phyloP scores from a whole-genome alignment of 2,888 invertebrate species.

The Pogonocherus hispidulus region DNA sequence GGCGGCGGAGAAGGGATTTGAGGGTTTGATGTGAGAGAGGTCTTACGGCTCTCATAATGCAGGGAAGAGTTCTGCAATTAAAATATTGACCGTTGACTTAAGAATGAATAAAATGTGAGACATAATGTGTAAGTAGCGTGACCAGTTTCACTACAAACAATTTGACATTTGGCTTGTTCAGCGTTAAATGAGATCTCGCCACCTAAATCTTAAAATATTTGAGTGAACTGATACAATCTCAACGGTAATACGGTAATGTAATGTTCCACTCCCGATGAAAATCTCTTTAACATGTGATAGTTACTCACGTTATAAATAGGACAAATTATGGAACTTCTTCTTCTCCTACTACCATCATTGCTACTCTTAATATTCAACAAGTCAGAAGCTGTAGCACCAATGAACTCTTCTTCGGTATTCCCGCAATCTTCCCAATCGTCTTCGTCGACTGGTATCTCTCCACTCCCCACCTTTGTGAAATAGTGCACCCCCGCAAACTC shows the following conservation, averaged over 20 bases:
- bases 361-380: constrained; percentile 56
- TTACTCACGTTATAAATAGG: constrained; percentile 75
- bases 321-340: constrained; percentile 74
- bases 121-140: too few species aligned
- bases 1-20: constrained; percentile 47
- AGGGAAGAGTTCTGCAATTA: constrained; percentile 67
- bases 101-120: too few species aligned
- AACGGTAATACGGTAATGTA: too few species aligned
- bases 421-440: constrained; percentile 86
- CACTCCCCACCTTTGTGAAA: constrained; percentile 92
- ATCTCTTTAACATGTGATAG: neutral
- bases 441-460: constrained; percentile 85
- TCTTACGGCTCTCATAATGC: constrained; percentile 64
- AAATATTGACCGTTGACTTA: neutral
- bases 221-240: too few species aligned
- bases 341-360: constrained; percentile 62
- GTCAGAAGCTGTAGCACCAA: constrained; percentile 60
- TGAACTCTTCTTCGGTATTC: constrained; percentile 72
- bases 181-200: too few species aligned
- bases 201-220: too few species aligned
- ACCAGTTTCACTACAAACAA: too few species aligned
- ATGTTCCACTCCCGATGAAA: neutral
- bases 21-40: constrained; percentile 55
- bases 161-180: too few species aligned
- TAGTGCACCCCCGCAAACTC: constrained; percentile 98